phyloP scores from a whole-genome alignment of 2,888 invertebrate species.

The Mermis nigrescens region DNA sequence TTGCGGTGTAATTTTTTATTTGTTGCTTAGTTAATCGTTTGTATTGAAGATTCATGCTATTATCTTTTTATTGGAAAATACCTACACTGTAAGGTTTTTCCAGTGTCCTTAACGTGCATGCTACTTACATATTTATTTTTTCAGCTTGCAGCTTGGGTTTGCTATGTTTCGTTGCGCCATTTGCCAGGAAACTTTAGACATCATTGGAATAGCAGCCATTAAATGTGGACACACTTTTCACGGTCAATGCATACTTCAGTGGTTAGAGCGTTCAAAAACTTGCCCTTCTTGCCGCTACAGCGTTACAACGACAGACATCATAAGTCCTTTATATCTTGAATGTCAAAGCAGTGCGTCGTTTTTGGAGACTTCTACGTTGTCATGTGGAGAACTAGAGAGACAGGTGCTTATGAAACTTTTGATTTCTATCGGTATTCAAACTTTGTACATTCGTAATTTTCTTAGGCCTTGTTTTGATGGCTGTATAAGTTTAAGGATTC shows the following conservation, averaged over 20 bases:
- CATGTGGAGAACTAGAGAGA: neutral
- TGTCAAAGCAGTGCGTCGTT: neutral
- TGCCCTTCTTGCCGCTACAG: neutral
- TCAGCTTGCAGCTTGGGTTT: too few species aligned
- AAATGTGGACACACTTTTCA: conserved; percentile 1
- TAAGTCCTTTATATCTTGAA: neutral
- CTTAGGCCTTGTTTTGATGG: too few species aligned
- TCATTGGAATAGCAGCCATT: neutral
- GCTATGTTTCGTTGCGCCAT: neutral
- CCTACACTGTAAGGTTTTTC: too few species aligned
- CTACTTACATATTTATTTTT: too few species aligned
- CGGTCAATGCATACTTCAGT: neutral
- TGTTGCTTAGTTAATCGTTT: too few species aligned
- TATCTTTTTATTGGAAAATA: too few species aligned
- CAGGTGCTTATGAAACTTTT: neutral
- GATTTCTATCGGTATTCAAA: too few species aligned
- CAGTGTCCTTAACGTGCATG: too few species aligned
- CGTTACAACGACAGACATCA: neutral
- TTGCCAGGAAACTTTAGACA: neutral
- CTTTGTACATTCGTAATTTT: too few species aligned
- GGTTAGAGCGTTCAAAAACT: neutral
- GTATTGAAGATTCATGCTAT: too few species aligned
- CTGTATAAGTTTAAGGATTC: too few species aligned
- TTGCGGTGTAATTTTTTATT: too few species aligned
- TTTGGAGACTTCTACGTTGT: neutral